These are phyloP conservation scores for Neoniphon sammara DNA, from an alignment of 2,797 vertebrate species.

Conservation along the genomic window DNA sequence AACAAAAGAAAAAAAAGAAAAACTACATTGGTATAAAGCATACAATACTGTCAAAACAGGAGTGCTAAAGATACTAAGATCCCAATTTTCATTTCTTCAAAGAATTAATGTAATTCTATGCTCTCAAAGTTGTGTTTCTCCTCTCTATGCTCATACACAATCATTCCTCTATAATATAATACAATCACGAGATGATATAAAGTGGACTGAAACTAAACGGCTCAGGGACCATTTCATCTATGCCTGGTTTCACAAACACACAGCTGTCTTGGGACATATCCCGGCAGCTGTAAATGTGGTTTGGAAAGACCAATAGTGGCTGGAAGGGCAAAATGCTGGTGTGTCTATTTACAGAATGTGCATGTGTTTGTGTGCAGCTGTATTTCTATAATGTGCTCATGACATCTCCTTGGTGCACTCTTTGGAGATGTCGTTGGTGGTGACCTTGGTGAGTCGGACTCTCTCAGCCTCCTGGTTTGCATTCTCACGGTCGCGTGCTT, in stretches of 20 bases:
- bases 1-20: slow-evolving; percentile 37
- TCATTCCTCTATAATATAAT: slow-evolving; percentile 53
- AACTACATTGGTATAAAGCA: slow-evolving; percentile 43
- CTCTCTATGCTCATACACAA: slow-evolving; percentile 35
- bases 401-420: slow-evolving; percentile 70
- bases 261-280: slow-evolving; percentile 15
- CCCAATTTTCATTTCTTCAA: slow-evolving; percentile 37
- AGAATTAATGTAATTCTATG: slow-evolving; percentile 77
- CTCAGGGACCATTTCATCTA: not conserved
- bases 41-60: slow-evolving; percentile 69
- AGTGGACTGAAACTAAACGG: not conserved
- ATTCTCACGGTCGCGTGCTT: slow-evolving; percentile 77
- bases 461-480: slow-evolving; percentile 83
- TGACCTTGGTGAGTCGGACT: slow-evolving; percentile 86
- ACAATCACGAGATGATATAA: slow-evolving; percentile 44
- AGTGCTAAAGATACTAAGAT: slow-evolving; percentile 50
- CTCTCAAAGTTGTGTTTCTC: slow-evolving; percentile 41
- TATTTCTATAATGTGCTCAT: slow-evolving; percentile 64
- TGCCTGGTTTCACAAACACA: slow-evolving; percentile 30
- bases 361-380: not conserved
- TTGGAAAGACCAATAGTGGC: slow-evolving; percentile 22
- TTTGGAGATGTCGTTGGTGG: slow-evolving; percentile 76
- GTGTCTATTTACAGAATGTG: slow-evolving; percentile 53
- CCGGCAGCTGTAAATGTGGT: slow-evolving; percentile 11
- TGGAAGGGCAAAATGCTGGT: slow-evolving; percentile 6